Conservation (phyloP, 2,113 vertebrate species). For the Gallinago undulata region DNA sequence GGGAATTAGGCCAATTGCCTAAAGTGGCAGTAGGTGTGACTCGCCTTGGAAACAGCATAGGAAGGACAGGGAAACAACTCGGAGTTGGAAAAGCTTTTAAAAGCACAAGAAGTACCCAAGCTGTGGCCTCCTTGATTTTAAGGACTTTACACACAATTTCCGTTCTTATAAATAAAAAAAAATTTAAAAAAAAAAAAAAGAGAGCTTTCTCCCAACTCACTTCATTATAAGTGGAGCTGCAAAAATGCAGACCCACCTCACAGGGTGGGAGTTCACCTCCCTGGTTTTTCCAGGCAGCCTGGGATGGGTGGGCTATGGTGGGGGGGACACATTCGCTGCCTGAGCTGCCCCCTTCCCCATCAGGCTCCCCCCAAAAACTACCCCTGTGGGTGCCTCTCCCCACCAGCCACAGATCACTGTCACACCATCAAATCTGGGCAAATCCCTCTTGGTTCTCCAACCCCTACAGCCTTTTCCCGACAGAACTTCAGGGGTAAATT, state of each 20-base stretch:
- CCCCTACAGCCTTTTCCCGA: neutral
- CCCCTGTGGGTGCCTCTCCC: neutral
- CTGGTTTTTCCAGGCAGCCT: neutral
- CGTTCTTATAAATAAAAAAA: neutral
- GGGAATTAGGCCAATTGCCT: neutral
- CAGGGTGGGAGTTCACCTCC: neutral
- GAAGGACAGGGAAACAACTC: neutral
- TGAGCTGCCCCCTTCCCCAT: neutral
- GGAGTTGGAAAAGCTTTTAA: neutral
- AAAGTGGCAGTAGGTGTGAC: neutral
- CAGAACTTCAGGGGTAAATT: neutral
- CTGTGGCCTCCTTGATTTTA: constrained; percentile 49
- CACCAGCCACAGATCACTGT: neutral
- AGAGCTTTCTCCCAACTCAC: neutral
- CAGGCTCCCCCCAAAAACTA: neutral
- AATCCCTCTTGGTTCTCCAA: neutral
- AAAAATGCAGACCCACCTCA: neutral
- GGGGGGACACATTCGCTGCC: accelerated
- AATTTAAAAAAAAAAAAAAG: neutral
- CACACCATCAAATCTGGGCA: neutral
- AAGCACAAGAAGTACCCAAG: constrained; percentile 13
- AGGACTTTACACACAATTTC: constrained; percentile 54
- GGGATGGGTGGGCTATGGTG: neutral
- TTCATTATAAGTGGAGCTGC: neutral
- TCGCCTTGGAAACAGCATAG: constrained; percentile 8